Base-by-base conservation (phyloP, 2,888 invertebrate genomes). In the Tachystola acroxantha region DNA sequence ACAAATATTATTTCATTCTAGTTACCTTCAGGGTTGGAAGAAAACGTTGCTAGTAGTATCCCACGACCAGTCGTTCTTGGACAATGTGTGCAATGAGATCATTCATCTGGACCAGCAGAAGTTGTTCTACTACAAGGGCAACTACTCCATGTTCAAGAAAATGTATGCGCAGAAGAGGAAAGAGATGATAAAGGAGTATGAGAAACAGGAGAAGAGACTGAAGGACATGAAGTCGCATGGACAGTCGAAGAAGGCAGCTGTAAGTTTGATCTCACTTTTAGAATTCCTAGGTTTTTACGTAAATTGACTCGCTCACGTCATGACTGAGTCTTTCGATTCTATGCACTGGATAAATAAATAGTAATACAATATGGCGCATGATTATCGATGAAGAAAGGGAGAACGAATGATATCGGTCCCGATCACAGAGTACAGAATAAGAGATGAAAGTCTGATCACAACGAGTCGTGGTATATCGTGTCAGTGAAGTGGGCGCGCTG, bases 51-150 rank as follows among this genome's bases (percentile, higher is more conserved):
- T 99, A 19, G 95, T 99, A 40, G 99, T 99, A 7, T 99, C 99
- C 60, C 99, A 99, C 92, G 99, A 99, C 89, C 99, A 99, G 86
- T 97, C 97, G 50, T 99, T 99, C 88, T 91, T 99, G 58, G 99
- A 99, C 75, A 99, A 99, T 66, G 98, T 99, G 2, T 99, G 99
- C 77, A 98, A 99, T 39, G 99, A 99, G 86, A 95, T 99, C 48
- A 95, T 99, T 44, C 99, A 99, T 70, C 88, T 99, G 52, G 98
- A 99, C 72, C 93, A 93, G 53, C 95, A 96, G 61, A 98, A 98
- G 71, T 81, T 99, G 35, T 94, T 92, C 68, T 99, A 99, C 72
- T 99, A 99, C 76, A 96, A 97, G 80, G 99, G 99, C 44, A 98
- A 98, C 77, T 98, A 97, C 70, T 95, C 95, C 3, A 96, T 96